A percentile compares a stretch with the other conserved stretches of the same genome.
These are phyloP conservation scores for Pelagia noctiluca DNA, from an alignment of 30 jellyfish, hydroid and myxozoan genomes.

Conservation along the genomic window DNA sequence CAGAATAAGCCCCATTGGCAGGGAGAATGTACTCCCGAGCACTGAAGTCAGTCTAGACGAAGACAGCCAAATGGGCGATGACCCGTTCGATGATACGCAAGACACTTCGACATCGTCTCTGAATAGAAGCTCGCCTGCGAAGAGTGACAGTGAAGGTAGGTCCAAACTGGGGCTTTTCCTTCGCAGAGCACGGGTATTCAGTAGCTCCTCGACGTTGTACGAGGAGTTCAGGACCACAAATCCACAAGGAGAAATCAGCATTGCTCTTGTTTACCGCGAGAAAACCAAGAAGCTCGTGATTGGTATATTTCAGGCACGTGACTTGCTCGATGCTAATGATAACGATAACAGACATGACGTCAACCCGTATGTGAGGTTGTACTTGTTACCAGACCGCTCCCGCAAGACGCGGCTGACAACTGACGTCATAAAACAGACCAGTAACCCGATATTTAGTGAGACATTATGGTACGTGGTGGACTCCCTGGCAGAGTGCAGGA, in stretches of 20 bases:
- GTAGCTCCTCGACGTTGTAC: conserved; percentile 44
- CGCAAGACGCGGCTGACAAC: conserved; percentile 72
- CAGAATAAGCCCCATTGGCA: background rate
- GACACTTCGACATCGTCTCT: conserved; percentile 56
- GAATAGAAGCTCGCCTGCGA: conserved; percentile 44
- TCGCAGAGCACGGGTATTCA: conserved; percentile 51
- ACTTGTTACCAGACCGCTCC: conserved; percentile 79
- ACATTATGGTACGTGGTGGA: conserved; percentile 71
- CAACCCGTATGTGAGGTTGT: conserved; percentile 71
- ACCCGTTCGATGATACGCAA: conserved; percentile 41
- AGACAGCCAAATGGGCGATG: conserved; percentile 25
- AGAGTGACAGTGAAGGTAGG: conserved; percentile 30
- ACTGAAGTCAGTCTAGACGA: background rate
- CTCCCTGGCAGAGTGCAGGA: conserved; percentile 55
- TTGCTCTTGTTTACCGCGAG: conserved; percentile 58
- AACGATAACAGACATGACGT: conserved; percentile 50
- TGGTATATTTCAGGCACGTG: conserved; percentile 71
- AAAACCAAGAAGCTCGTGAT: conserved; percentile 46
- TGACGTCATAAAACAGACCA: conserved; percentile 56
- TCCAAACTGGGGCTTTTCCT: conserved; percentile 56
- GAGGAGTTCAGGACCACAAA: conserved; percentile 59
- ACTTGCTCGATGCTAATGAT: conserved; percentile 10
- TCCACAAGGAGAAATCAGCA: conserved; percentile 73
- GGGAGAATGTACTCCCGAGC: background rate
- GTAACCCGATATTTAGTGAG: conserved; percentile 74